A percentile compares a stretch with the other conserved stretches of the same genome.
Conservation (phyloP, 30 jellyfish, hydroid and myxozoan genomes). For the Nemopilema nomurai region DNA sequence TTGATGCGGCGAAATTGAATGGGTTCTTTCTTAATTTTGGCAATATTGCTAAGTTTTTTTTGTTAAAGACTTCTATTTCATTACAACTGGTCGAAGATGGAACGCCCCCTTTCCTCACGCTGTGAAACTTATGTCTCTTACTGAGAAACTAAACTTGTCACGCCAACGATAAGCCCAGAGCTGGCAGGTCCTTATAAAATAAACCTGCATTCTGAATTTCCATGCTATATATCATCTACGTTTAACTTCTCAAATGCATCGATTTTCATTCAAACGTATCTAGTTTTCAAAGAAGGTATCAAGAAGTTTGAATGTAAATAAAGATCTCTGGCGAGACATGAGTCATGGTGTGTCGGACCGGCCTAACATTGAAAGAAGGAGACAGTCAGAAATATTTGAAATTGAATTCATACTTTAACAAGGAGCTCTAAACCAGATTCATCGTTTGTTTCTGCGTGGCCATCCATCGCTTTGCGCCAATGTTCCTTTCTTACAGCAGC, state of each 20-base stretch:
- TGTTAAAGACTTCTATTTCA: neutral
- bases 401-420: conserved; percentile 10
- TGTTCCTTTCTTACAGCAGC: neutral
- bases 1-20: too few relatives aligned
- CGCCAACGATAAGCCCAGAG: neutral
- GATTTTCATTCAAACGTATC: neutral
- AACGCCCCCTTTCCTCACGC: neutral
- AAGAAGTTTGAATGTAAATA: neutral
- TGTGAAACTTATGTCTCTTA: neutral
- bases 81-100: neutral
- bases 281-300: neutral
- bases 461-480: conserved; percentile 8
- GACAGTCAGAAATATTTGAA: neutral
- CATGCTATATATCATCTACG: neutral
- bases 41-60: too few relatives aligned
- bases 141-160: neutral
- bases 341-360: too few relatives aligned
- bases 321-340: too few relatives aligned
- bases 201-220: neutral
- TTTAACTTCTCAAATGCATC: neutral
- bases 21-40: too few relatives aligned
- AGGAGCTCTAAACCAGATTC: conserved; percentile 50
- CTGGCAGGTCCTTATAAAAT: neutral
- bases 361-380: neutral
- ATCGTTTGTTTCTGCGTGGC: conserved; percentile 29